phyloP scores from a whole-genome alignment of 2,888 invertebrate genomes.

The Cephus pygmeus region DNA sequence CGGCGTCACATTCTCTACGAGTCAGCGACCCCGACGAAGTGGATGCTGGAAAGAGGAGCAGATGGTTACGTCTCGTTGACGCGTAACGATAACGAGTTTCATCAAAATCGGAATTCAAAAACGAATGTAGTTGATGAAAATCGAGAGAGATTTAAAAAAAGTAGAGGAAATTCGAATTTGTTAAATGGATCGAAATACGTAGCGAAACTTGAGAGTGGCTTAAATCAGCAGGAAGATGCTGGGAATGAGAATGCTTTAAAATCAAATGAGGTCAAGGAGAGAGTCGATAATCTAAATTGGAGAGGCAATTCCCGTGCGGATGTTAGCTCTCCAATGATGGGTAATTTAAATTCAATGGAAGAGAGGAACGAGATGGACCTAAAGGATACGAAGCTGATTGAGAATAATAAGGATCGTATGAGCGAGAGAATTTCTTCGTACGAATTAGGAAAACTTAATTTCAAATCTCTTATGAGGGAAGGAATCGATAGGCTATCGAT shows the following conservation, averaged over 20 bases:
- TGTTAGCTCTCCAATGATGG: neutral
- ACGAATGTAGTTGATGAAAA: neutral
- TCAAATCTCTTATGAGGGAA: neutral
- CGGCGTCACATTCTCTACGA: conserved; percentile 47
- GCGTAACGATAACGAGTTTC: neutral
- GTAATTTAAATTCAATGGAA: neutral
- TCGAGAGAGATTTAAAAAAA: neutral
- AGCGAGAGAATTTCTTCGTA: neutral
- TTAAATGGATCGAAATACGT: neutral
- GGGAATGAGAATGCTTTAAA: neutral
- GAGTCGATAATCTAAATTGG: neutral
- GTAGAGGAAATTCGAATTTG: neutral
- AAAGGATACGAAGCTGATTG: neutral
- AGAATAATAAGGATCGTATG: neutral
- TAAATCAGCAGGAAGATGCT: neutral
- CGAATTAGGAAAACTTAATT: neutral
- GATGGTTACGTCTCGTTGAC: neutral
- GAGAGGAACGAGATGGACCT: neutral
- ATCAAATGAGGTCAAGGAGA: neutral
- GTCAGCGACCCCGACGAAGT: conserved; percentile 9
- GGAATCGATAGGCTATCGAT: neutral
- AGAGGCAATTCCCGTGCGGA: neutral
- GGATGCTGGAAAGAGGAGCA: neutral
- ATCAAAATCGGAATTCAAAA: neutral
- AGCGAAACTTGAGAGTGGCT: neutral